Conservation (phyloP, 2,113 vertebrate genomes). For the Nettapus auritus region DNA sequence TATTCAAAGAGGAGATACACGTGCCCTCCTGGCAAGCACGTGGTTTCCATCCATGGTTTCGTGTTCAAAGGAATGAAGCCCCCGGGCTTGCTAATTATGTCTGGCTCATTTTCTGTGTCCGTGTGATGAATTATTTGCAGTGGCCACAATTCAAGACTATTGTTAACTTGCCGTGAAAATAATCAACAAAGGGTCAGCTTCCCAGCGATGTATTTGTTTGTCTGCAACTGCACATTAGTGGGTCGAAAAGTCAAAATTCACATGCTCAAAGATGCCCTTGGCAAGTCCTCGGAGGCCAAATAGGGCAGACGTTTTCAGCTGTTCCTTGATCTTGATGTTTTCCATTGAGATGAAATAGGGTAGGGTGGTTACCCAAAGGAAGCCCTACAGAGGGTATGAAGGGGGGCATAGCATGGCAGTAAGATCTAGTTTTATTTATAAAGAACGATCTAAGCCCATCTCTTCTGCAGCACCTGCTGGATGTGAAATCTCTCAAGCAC, state of each 20-base stretch:
- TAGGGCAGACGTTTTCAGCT: not conserved
- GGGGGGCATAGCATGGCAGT: not conserved
- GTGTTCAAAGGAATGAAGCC: not conserved
- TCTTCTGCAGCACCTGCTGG: constrained; percentile 87
- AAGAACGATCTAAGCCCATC: not conserved
- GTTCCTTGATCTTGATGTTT: not conserved
- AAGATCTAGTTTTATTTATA: not conserved
- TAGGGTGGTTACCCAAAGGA: not conserved
- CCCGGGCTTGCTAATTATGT: not conserved
- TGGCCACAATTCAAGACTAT: not conserved
- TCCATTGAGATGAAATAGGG: not conserved
- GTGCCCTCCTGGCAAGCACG: not conserved
- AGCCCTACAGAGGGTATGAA: not conserved
- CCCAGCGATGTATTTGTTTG: not conserved
- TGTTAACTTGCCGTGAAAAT: not conserved
- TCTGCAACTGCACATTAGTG: not conserved
- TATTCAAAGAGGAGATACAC: not conserved
- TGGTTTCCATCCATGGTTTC: not conserved
- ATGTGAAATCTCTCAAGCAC: constrained; percentile 96
- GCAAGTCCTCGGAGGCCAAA: not conserved
- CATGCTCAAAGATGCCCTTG: not conserved
- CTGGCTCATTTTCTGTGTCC: not conserved
- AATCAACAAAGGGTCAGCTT: not conserved
- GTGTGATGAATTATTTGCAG: not conserved
- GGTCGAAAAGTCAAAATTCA: not conserved